Evolutionary conservation across 2,797 vertebrate species (phyloP).

Genomic region (Centroberyx gerrardi): DNA sequence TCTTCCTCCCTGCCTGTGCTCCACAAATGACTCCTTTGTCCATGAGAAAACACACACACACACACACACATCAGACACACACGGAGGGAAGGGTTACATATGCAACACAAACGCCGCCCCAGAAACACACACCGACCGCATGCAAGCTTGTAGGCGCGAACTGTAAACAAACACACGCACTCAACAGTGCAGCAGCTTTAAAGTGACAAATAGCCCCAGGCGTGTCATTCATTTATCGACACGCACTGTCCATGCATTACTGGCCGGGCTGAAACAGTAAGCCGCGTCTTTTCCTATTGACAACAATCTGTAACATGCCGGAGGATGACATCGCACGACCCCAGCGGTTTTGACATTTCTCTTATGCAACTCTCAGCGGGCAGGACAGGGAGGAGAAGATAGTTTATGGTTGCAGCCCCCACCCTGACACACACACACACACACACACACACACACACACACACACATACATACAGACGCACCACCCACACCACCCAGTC

Average conservation of each 20-base stretch:
- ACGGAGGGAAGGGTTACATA: constrained; percentile 26
- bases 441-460: constrained; percentile 37
- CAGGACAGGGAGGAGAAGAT: constrained; percentile 35
- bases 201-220: constrained; percentile 16
- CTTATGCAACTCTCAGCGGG: constrained; percentile 50
- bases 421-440: constrained; percentile 35
- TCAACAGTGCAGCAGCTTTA: constrained; percentile 38
- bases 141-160: constrained; percentile 11
- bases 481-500: constrained; percentile 55
- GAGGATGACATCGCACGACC: constrained; percentile 32
- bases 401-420: constrained; percentile 39
- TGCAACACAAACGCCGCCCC: constrained; percentile 32
- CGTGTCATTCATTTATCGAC: constrained; percentile 53
- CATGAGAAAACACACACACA: constrained; percentile 37
- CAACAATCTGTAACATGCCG: constrained; percentile 26
- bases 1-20: constrained; percentile 53
- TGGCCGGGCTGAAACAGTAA: constrained; percentile 10
- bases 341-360: constrained; percentile 37
- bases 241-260: constrained; percentile 9
- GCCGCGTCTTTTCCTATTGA: constrained; percentile 31
- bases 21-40: constrained; percentile 76
- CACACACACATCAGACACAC: constrained; percentile 26
- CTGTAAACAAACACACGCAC: constrained; percentile 43
- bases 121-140: constrained; percentile 39
- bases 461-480: constrained; percentile 49